Percentiles rank a stretch among this genome's conserved stretches.
Conservation (phyloP, 2,113 vertebrate genomes). For the Corvus cornix region DNA sequence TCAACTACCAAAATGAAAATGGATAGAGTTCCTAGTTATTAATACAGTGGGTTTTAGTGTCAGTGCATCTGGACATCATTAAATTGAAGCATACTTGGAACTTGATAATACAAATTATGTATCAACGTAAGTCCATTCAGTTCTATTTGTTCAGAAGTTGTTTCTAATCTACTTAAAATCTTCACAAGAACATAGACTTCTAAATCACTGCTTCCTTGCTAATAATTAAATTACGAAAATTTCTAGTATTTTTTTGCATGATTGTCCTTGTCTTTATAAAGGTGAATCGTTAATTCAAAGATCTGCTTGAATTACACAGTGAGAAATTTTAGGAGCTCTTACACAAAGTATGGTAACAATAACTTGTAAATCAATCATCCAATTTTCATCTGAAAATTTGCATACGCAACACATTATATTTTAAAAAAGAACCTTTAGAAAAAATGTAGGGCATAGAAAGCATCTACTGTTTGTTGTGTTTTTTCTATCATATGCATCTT, state of each 20-base stretch:
- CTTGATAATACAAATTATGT: background rate
- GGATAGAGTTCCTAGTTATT: background rate
- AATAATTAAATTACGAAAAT: background rate
- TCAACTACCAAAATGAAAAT: background rate
- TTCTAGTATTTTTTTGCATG: background rate
- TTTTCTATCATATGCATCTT: background rate
- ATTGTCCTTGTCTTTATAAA: background rate
- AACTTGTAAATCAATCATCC: background rate
- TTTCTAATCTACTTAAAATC: conserved; percentile 8
- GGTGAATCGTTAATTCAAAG: background rate
- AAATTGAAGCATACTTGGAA: background rate
- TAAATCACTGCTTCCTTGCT: background rate
- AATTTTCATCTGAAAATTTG: background rate
- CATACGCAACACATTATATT: background rate
- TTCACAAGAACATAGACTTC: background rate
- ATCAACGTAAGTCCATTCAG: background rate
- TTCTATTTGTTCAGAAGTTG: background rate
- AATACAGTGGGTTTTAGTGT: background rate
- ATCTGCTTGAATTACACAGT: background rate
- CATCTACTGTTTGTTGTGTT: background rate
- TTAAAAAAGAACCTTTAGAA: background rate
- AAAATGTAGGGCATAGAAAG: background rate
- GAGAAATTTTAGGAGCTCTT: background rate
- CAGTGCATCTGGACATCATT: background rate
- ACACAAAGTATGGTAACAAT: rapidly evolving